A percentile compares a stretch with the other conserved stretches of the same genome.
Conservation (phyloP, 1,140 invertebrate genomes). For the Zaprionus davidi region DNA sequence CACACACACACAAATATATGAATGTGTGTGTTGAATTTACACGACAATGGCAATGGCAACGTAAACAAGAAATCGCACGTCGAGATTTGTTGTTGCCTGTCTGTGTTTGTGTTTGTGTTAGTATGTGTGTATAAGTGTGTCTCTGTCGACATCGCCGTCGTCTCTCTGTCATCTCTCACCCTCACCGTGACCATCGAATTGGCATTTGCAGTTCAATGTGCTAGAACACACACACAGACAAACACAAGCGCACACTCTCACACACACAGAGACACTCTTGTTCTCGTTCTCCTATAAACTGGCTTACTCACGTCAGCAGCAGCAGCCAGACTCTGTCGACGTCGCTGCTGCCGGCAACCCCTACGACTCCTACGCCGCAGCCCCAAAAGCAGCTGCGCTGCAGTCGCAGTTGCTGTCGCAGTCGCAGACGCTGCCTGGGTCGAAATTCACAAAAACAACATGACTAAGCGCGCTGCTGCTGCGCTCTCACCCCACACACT, state of each 20-base stretch:
- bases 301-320: slow-evolving; percentile 60
- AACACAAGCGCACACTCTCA: slow-evolving; percentile 23
- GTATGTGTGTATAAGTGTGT: slow-evolving; percentile 15
- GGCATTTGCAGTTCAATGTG: slow-evolving; percentile 81
- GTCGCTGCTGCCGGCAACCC: slow-evolving; percentile 76
- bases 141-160: slow-evolving; percentile 24
- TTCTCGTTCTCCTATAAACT: slow-evolving; percentile 47
- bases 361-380: slow-evolving; percentile 59
- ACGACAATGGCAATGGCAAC: slow-evolving; percentile 44
- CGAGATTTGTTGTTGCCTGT: slow-evolving; percentile 35
- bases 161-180: slow-evolving; percentile 55
- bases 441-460: slow-evolving; percentile 79
- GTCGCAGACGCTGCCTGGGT: slow-evolving; percentile 41
- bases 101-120: slow-evolving; percentile 22
- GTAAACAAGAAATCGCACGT: slow-evolving; percentile 77
- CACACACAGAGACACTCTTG: slow-evolving; percentile 32
- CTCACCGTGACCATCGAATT: slow-evolving; percentile 79
- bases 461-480: slow-evolving; percentile 67
- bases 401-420: slow-evolving; percentile 29
- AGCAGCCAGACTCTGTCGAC: slow-evolving; percentile 66
- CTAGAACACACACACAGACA: slow-evolving; percentile 43
- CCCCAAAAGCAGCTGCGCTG: slow-evolving; percentile 36
- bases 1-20: neutral
- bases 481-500: slow-evolving; percentile 16
- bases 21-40: neutral